Conservation (phyloP, 2,888 invertebrate species). For the Aphodius granarius region DNA sequence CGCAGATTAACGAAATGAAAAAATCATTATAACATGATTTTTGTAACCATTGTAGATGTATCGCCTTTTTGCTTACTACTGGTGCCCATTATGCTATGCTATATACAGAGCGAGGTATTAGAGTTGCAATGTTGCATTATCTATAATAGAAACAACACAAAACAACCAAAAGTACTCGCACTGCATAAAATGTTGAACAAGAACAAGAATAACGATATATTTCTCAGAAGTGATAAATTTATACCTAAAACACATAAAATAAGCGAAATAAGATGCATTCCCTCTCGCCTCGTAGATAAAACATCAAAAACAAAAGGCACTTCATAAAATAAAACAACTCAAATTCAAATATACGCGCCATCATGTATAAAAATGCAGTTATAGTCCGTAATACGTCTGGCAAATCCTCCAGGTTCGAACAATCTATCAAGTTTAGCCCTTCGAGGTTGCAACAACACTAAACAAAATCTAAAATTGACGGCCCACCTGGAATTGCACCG, state of each 20-base stretch:
- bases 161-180: no score
- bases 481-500: background rate
- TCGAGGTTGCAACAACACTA: background rate
- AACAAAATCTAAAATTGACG: background rate
- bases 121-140: background rate
- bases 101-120: background rate
- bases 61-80: background rate
- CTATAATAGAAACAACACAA: background rate
- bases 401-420: background rate
- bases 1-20: no score
- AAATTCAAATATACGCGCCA: background rate
- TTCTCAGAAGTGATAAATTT: no score
- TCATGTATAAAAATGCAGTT: background rate
- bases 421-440: background rate
- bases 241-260: background rate
- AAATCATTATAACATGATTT: no score
- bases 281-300: background rate
- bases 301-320: background rate
- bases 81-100: background rate
- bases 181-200: no score
- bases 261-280: background rate
- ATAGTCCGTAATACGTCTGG: no score
- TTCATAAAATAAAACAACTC: background rate
- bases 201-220: no score
- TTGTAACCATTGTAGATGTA: no score